Percentiles rank a stretch among this genome's conserved stretches.
Conservation (phyloP, 92 coral and sea anemone species). For the Chrysogorgia sp. region DNA sequence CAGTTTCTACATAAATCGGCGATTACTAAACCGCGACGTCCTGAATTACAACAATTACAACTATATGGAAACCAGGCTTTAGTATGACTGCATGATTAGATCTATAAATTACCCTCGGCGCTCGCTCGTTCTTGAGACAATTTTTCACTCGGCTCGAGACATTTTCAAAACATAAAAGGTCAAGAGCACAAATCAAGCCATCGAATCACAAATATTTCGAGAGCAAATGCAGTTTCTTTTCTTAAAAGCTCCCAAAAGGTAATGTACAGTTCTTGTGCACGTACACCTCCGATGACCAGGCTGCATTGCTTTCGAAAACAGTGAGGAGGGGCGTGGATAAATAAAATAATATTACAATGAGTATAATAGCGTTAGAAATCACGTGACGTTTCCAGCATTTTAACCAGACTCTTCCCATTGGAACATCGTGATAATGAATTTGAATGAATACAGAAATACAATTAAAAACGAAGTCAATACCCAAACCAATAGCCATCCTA, state of each 20-base stretch:
- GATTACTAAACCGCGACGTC: too few relatives aligned
- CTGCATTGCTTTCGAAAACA: neutral
- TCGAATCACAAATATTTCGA: too few relatives aligned
- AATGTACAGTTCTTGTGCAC: neutral
- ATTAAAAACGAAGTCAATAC: conserved; percentile 67
- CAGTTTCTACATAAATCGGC: too few relatives aligned
- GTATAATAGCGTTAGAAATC: conserved; percentile 28
- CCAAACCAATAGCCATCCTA: conserved; percentile 62
- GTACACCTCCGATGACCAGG: neutral
- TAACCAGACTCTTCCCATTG: conserved; percentile 62
- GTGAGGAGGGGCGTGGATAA: neutral
- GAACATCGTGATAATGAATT: conserved; percentile 46
- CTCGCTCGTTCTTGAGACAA: too few relatives aligned
- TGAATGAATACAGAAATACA: conserved; percentile 57
- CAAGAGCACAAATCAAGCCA: too few relatives aligned
- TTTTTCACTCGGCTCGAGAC: too few relatives aligned
- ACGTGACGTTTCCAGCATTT: conserved; percentile 58
- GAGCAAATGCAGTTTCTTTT: too few relatives aligned
- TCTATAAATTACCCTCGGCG: too few relatives aligned
- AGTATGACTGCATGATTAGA: too few relatives aligned
- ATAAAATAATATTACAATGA: neutral
- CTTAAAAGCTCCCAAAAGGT: neutral
- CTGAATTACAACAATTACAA: too few relatives aligned
- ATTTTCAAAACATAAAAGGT: too few relatives aligned
- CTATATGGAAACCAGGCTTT: too few relatives aligned